These are phyloP conservation scores for Rhinoptilus africanus DNA, from an alignment of 2,113 vertebrate species.

Conservation along the genomic window DNA sequence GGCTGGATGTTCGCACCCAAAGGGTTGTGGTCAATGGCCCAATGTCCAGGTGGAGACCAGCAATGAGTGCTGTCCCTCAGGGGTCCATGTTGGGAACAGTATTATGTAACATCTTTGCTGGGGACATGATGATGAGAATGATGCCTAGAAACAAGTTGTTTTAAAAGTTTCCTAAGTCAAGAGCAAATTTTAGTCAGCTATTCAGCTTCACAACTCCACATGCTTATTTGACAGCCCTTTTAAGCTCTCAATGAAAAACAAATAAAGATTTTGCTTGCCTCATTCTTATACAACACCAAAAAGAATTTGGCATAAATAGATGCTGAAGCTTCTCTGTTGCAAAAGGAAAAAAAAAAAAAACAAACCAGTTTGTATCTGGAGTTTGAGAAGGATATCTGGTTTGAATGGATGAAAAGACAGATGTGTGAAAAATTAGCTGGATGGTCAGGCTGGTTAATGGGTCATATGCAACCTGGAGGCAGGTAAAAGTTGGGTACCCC, in stretches of 20 bases:
- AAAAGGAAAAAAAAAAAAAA: not conserved
- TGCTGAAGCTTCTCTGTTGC: not conserved
- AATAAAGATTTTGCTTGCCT: not conserved
- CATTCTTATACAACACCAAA: not conserved
- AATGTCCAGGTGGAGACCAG: not conserved
- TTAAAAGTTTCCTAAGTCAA: not conserved
- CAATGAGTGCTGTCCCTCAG: not conserved
- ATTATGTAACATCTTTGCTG: not conserved
- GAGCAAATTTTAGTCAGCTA: not conserved
- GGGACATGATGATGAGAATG: too few relatives aligned
- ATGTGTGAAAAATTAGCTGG: not conserved
- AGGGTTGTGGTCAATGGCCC: fast-evolving
- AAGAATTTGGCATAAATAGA: not conserved
- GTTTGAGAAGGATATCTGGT: not conserved
- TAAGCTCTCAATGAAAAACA: not conserved
- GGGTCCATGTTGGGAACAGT: too few relatives aligned
- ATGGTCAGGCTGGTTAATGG: not conserved
- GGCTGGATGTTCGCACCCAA: not conserved
- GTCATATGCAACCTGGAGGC: not conserved
- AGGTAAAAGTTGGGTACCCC: not conserved
- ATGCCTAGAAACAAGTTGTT: not conserved
- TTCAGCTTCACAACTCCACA: not conserved
- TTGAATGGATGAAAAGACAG: not conserved
- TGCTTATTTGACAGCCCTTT: not conserved
- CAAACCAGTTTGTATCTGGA: not conserved